phyloP scores from a whole-genome alignment of 1,140 invertebrate species.

The Atopsyche davidsoni region DNA sequence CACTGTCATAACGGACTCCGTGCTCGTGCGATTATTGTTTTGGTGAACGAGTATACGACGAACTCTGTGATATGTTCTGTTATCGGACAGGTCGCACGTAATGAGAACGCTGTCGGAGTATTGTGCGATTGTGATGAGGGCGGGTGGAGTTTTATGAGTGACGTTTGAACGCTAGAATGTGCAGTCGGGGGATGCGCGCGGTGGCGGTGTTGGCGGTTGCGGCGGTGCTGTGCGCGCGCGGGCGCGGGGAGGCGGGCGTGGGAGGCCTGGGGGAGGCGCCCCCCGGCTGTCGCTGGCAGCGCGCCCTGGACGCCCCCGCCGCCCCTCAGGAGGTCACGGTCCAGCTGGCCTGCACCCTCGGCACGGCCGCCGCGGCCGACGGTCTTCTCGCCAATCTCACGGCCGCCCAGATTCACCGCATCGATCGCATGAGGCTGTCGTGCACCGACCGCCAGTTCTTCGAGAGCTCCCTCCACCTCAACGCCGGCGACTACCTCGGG shows the following conservation, averaged over 20 bases:
- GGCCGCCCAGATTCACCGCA: slow-evolving; percentile 58
- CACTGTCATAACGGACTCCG: too few species aligned
- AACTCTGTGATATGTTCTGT: too few species aligned
- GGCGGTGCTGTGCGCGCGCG: slow-evolving; percentile 38
- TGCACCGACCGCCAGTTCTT: slow-evolving; percentile 76
- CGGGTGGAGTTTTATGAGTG: not conserved
- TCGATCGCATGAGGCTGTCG: slow-evolving; percentile 63
- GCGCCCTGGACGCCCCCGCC: slow-evolving; percentile 38
- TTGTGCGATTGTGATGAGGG: too few species aligned
- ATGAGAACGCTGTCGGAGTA: too few species aligned
- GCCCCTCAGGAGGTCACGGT: slow-evolving; percentile 45
- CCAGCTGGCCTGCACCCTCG: slow-evolving; percentile 62
- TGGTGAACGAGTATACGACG: too few species aligned
- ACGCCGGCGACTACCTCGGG: slow-evolving; percentile 58
- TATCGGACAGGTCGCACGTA: too few species aligned
- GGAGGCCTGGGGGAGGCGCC: slow-evolving; percentile 46
- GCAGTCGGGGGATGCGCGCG: not conserved
- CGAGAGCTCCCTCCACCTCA: slow-evolving; percentile 64
- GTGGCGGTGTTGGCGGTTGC: slow-evolving; percentile 39
- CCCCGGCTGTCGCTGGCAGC: slow-evolving; percentile 62
- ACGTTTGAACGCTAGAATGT: not conserved
- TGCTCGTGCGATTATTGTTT: too few species aligned
- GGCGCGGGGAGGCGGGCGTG: slow-evolving; percentile 42
- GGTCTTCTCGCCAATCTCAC: slow-evolving; percentile 65
- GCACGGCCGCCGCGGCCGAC: slow-evolving; percentile 65